A percentile compares a stretch with the other conserved stretches of the same genome.
Conservation (phyloP, 1,140 invertebrate species). For the Brachionus angularis region DNA sequence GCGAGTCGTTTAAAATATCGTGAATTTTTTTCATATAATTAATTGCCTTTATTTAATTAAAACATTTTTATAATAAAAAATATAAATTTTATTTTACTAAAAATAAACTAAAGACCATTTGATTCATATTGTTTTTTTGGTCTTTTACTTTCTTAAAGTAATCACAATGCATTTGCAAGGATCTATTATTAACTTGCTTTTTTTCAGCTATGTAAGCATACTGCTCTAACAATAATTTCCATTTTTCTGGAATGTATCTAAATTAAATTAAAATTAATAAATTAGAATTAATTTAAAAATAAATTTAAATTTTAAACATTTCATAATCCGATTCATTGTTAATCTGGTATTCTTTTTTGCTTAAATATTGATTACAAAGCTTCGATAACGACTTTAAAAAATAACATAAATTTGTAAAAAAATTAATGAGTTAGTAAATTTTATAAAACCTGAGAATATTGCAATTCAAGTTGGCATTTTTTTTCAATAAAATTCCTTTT, state of each 20-base stretch:
- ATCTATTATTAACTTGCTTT: conserved; percentile 14
- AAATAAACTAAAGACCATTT: too few species aligned
- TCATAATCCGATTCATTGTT: not conserved
- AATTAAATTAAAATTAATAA: not conserved
- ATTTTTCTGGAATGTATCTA: conserved; percentile 35
- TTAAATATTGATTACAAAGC: conserved; percentile 10
- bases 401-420: not conserved
- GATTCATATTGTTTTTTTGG: conserved; percentile 10
- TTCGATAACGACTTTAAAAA: conserved; percentile 5
- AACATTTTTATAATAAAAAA: too few species aligned
- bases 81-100: too few species aligned
- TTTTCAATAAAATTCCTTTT: conserved; percentile 23
- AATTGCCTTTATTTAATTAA: too few species aligned
- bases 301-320: conserved; percentile 2
- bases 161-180: conserved; percentile 23
- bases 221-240: conserved; percentile 25
- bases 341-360: conserved; percentile 29
- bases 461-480: conserved; percentile 35
- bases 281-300: conserved; percentile 1
- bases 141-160: conserved; percentile 29
- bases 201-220: conserved; percentile 40
- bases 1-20: not conserved
- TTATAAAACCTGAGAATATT: conserved; percentile 38
- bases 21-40: conserved; percentile 25
- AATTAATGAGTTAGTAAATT: not conserved